Conservation (phyloP, 2,888 invertebrate species). For the Catocala nupta region DNA sequence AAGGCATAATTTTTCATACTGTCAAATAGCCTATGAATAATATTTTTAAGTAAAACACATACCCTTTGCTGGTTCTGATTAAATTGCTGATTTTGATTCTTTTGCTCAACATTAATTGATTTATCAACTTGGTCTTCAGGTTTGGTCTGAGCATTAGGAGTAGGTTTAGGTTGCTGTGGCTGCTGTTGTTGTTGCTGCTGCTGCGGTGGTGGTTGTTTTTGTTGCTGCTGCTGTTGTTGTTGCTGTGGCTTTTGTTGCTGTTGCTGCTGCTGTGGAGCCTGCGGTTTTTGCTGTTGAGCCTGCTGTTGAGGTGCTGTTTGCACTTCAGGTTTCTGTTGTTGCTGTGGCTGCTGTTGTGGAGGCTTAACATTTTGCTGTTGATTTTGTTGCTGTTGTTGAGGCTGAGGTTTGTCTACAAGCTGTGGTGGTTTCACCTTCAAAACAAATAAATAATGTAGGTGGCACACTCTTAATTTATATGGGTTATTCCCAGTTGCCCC, state of each 20-base stretch:
- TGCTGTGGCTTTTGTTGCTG: slow-evolving; percentile 36
- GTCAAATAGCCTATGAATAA: no score
- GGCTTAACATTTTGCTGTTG: slow-evolving; percentile 28
- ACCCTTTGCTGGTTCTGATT: slow-evolving; percentile 52
- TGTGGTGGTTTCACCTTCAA: slow-evolving; percentile 44
- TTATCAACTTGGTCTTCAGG: slow-evolving; percentile 72
- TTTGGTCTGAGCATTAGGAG: slow-evolving; percentile 56
- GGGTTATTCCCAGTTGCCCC: no score
- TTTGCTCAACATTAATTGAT: slow-evolving; percentile 60
- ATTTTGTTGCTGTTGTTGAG: slow-evolving; percentile 29
- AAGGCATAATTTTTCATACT: no score
- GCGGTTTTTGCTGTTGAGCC: slow-evolving; percentile 31
- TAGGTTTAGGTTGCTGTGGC: slow-evolving; percentile 53
- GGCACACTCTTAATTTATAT: no score
- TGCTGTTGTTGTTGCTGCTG: slow-evolving; percentile 45
- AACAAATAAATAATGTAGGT: background rate
- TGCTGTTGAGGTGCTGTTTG: slow-evolving; percentile 49
- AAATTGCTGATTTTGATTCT: slow-evolving; percentile 62
- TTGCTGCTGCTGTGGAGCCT: slow-evolving; percentile 9
- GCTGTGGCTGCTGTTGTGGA: slow-evolving; percentile 36
- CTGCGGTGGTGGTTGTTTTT: slow-evolving; percentile 43
- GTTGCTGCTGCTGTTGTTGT: slow-evolving; percentile 29
- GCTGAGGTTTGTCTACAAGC: slow-evolving; percentile 47
- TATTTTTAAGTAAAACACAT: slow-evolving; percentile 12
- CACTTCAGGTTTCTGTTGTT: slow-evolving; percentile 39